Evolutionary conservation across 2,113 vertebrate genomes (phyloP), one percentile per base, ranked within the genome.

Genomic region (Prionailurus bengalensis): DNA sequence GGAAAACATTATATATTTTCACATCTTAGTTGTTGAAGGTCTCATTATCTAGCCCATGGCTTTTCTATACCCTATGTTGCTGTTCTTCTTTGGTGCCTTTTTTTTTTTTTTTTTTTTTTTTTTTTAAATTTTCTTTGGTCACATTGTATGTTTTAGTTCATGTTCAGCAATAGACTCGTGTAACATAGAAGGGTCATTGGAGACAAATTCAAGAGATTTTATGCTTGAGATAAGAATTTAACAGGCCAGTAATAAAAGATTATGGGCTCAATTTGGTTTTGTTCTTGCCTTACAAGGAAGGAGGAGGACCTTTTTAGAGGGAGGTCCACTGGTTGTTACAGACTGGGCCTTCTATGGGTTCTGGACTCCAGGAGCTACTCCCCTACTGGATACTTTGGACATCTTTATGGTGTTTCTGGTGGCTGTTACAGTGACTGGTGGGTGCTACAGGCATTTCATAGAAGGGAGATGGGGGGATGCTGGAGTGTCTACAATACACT

Each of bases 201-300:
- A 94, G 86, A 92, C 61, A 93, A 97, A 92, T 74, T 19, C 7
- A 68, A 13, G 48, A 70, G 39, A 82, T 66, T 96, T 89, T 94
- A 82, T 89, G 27, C 23, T 51, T 93, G 39, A 95, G 33, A 45
- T 96, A 53, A 83, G 85, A 90, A 55, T 51, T 85, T 80, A 78
- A 73, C 36, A 51, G 0, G 19, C 66, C 4, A 66, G 33, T 58
- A 39, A 48, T 61, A 90, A 84, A 70, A 81, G 42, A 33, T 85
- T 83, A n/a, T 1, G 15, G 45, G 65, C 29, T 58, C 89, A 53
- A 70, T 29, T 53, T 80, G 53, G 7, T 51, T 96, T 96, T 95
- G 23, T 88, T 91, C 19, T 89, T 91, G 7, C 39, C 11, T 74
- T 13, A 66, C 1, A 74, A 42, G 82, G 71, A 71, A 51, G 33